Conservation (phyloP, 2,797 vertebrate genomes). For the Alcedo quadribrachys region DNA sequence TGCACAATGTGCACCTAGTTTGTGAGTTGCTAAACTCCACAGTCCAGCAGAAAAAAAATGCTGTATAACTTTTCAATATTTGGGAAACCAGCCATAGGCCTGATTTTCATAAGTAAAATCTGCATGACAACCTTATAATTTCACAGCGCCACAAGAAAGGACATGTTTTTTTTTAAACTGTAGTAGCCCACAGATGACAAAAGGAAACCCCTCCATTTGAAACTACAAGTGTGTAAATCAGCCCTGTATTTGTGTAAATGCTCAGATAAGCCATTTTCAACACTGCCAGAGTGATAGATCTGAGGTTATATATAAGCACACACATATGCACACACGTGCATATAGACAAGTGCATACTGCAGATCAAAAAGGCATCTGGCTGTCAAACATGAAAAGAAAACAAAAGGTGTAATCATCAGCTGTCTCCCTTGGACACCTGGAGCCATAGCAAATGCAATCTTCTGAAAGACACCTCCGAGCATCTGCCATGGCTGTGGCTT, state of each 20-base stretch:
- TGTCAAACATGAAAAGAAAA: conserved; percentile 64
- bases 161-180: not conserved
- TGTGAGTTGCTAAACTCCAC: not conserved
- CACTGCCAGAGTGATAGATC: not conserved
- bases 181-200: not conserved
- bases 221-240: not conserved
- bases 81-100: not conserved
- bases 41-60: not conserved
- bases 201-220: not conserved
- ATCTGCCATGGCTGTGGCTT: conserved; percentile 5
- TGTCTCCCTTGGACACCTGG: conserved; percentile 61
- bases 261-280: not conserved
- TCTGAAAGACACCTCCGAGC: not conserved
- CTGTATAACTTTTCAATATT: not conserved
- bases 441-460: not conserved
- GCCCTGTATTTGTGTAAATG: not conserved
- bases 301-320: not conserved
- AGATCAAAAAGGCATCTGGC: conserved; percentile 56
- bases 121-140: not conserved
- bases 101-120: not conserved
- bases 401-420: conserved; percentile 50
- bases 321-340: not conserved
- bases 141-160: not conserved
- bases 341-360: not conserved
- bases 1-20: not conserved